Evolutionary conservation across 2,797 vertebrate genomes (phyloP).

Genomic region (Platalea minor): DNA sequence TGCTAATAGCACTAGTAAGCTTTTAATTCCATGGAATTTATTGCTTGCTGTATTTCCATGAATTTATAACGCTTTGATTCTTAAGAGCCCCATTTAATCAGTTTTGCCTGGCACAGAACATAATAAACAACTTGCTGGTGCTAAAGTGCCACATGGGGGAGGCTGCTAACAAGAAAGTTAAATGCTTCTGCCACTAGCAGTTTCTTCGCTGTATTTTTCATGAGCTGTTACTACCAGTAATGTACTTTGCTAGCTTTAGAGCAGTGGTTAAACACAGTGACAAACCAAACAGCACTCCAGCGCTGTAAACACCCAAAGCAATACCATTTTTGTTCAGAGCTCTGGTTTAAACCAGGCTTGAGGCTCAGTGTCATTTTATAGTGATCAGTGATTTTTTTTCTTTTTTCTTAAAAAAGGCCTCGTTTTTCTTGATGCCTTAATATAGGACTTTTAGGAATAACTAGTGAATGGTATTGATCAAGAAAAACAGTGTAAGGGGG

Average conservation of each 20-base stretch:
- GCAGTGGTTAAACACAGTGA: slow-evolving; percentile 83
- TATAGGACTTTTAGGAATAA: slow-evolving; percentile 37
- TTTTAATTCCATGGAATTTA: slow-evolving; percentile 99
- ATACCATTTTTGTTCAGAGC: slow-evolving; percentile 53
- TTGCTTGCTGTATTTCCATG: slow-evolving; percentile 98
- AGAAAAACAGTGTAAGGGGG: not conserved
- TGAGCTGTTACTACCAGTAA: slow-evolving; percentile 88
- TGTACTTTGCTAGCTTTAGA: slow-evolving; percentile 84
- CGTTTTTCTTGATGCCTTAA: not conserved
- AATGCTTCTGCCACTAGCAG: slow-evolving; percentile 93
- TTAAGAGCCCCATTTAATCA: slow-evolving; percentile 98
- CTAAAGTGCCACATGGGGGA: slow-evolving; percentile 95
- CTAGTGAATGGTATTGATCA: slow-evolving; percentile 46
- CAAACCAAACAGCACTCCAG: slow-evolving; percentile 78
- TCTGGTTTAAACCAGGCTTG: slow-evolving; percentile 54
- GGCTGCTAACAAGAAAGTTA: slow-evolving; percentile 95
- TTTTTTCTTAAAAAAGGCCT: not conserved
- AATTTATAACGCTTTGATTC: slow-evolving; percentile 99
- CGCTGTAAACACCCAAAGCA: slow-evolving; percentile 59
- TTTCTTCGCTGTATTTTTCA: slow-evolving; percentile 93
- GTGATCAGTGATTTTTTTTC: not conserved
- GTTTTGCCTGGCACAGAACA: slow-evolving; percentile 94
- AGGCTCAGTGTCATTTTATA: slow-evolving; percentile 32
- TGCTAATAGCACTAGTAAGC: slow-evolving; percentile 85
- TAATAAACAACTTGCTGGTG: slow-evolving; percentile 98